These are phyloP conservation scores for Drosophila peninsularis DNA, from an alignment of 2,888 invertebrate genomes.

Conservation along the genomic window DNA sequence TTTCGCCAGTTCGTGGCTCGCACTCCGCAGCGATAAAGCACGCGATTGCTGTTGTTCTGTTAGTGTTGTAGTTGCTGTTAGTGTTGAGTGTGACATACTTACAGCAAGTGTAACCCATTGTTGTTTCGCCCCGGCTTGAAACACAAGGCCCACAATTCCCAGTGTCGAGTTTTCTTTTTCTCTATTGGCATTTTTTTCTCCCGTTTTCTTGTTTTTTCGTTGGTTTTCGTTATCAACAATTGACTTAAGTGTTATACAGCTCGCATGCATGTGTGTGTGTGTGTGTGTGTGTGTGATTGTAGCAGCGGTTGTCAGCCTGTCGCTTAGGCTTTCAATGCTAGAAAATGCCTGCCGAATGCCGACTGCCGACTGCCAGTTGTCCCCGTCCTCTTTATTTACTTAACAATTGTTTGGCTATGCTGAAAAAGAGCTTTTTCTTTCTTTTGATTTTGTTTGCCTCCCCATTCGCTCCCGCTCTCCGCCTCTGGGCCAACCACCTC, in stretches of 20 bases:
- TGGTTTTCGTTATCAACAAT: constrained; percentile 66
- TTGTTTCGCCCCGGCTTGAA: constrained; percentile 42
- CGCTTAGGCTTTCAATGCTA: constrained; percentile 42
- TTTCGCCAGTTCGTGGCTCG: constrained; percentile 33
- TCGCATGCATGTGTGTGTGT: constrained; percentile 2
- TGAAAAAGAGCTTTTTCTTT: constrained; percentile 42
- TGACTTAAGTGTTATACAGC: constrained; percentile 57
- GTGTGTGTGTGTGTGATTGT: background rate
- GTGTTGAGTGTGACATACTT: constrained; percentile 58
- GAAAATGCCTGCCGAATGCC: constrained; percentile 47
- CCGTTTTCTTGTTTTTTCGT: constrained; percentile 38
- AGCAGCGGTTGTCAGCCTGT: constrained; percentile 38
- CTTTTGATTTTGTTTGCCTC: constrained; percentile 21
- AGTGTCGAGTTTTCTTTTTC: constrained; percentile 30
- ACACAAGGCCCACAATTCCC: constrained; percentile 42
- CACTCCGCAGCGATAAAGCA: constrained; percentile 72
- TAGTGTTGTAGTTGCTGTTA: constrained; percentile 28
- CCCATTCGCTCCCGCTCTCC: background rate
- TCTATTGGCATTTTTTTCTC: constrained; percentile 20
- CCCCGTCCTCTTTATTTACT: constrained; percentile 34
- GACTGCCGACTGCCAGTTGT: background rate
- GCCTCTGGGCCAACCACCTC: background rate
- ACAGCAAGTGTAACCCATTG: constrained; percentile 54
- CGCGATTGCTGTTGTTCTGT: constrained; percentile 60
- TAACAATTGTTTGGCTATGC: constrained; percentile 52